Evolutionary conservation across 2,113 vertebrate genomes (phyloP).

Genomic region (Dasypus novemcinctus): DNA sequence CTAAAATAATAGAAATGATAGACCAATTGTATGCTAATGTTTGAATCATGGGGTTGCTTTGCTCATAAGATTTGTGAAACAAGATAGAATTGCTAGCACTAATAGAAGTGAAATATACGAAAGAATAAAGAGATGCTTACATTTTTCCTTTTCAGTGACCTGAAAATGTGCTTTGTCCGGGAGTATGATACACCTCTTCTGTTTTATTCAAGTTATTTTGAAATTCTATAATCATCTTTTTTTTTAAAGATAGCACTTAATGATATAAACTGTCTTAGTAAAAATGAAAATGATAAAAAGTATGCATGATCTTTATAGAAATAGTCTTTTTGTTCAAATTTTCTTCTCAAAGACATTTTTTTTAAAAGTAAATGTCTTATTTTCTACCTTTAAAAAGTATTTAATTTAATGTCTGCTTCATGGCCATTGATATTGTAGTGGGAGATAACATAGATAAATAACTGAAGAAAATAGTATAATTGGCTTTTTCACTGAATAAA

Average conservation of each 20-base stretch:
- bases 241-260: neutral
- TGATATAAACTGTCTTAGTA: neutral
- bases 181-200: neutral
- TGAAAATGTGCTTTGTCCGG: neutral
- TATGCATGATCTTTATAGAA: neutral
- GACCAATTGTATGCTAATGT: neutral
- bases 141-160: neutral
- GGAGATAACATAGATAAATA: neutral
- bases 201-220: neutral
- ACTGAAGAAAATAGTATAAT: neutral
- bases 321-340: neutral
- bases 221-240: neutral
- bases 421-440: neutral
- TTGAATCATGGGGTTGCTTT: neutral
- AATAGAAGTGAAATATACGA: neutral
- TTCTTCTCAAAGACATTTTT: neutral
- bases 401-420: neutral
- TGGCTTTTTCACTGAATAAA: constrained; percentile 11
- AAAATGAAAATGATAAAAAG: constrained; percentile 7
- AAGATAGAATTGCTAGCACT: neutral
- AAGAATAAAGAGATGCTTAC: neutral
- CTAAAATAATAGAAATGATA: neutral
- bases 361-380: neutral
- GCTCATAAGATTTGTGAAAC: neutral
- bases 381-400: neutral